Evolutionary conservation across 2,797 vertebrate species (phyloP), one percentile per base, ranked within the genome.

Genomic region (Phoeniculus purpureus): DNA sequence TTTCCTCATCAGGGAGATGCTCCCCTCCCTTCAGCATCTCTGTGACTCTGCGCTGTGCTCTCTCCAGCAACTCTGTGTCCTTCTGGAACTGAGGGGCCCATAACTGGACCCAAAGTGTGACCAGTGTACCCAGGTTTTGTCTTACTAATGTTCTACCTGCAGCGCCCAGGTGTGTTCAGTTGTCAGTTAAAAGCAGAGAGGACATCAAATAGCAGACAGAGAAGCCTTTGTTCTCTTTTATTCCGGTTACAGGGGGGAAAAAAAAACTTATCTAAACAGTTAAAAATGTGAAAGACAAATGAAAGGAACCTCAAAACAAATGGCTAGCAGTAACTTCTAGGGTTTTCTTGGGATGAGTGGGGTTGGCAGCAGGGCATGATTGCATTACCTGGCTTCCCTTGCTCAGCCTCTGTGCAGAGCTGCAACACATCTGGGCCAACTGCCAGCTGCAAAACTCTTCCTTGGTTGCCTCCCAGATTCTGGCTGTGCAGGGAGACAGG

Each of bases 301-400:
- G 58, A 31, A 66, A 79, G 15, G 26, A 29, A 15, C 20, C 17
- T 61, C 29, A 43, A 23, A 52, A 43, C 20, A 4, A 3, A 4
- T 4, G 43, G 26, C 5, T 26, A 5, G 10, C 3, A 11, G 13
- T 7, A 2, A 9, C 25, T 47, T 12, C 7, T 5, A 27, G 32
- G 40, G 15, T 43, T 73, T 51, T 43, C n/a, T 48, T 9, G 25
- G 52, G 34, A 7, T 29, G 31, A 23, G 17, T 1, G 10, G 9
- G 15, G 29, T 11, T 51, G 62, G 71, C 50, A 54, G 31, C 20
- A 4, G 50, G 55, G 9, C 21, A 16, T 4, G 21, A 59, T 3
- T 27, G 50, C 7, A 0, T n/a, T 18, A 1, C 34, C 21, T 1
- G 0, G 25, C 5, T 76, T 31, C 25, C n/a, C 8, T 60, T 16